These are phyloP conservation scores for Cryptus armator DNA, from an alignment of 2,888 invertebrate genomes.

Conservation along the genomic window DNA sequence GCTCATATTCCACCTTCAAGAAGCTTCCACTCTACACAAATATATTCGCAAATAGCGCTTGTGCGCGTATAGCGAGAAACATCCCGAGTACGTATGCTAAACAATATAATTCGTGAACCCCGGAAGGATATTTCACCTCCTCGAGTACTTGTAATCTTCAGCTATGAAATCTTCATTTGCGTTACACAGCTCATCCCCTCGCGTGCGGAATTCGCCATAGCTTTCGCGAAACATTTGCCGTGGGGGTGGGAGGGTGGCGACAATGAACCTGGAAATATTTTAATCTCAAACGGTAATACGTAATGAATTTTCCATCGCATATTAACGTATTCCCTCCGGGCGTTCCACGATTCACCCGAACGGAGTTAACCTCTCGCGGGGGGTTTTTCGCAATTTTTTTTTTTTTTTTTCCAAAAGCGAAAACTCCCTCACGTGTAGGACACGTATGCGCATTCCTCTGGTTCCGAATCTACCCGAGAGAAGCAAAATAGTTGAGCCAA, in stretches of 20 bases:
- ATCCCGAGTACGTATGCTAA: slow-evolving; percentile 45
- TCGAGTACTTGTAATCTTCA: slow-evolving; percentile 39
- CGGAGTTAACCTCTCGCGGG: not conserved
- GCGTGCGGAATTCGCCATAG: slow-evolving; percentile 8
- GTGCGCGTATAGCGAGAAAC: slow-evolving; percentile 21
- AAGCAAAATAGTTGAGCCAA: not conserved
- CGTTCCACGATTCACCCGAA: too few relatives aligned
- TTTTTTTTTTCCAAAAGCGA: not conserved
- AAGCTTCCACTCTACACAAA: not conserved
- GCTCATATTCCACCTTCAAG: slow-evolving; percentile 10
- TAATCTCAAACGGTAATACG: slow-evolving; percentile 1
- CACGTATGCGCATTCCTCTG: slow-evolving; percentile 53
- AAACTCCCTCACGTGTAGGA: not conserved
- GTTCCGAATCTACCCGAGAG: not conserved
- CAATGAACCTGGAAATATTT: not conserved
- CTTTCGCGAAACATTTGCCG: not conserved
- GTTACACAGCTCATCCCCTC: not conserved
- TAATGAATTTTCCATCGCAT: not conserved
- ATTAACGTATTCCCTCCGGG: too few relatives aligned
- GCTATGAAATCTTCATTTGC: slow-evolving; percentile 36
- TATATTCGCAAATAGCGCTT: slow-evolving; percentile 1
- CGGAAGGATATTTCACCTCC: slow-evolving; percentile 27
- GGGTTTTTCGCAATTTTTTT: not conserved
- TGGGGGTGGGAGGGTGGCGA: too few relatives aligned
- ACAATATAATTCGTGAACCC: slow-evolving; percentile 61